A percentile compares a stretch with the other conserved stretches of the same genome.
Conservation (phyloP, 2,888 invertebrate genomes). For the Drosophila suboccidentalis region DNA sequence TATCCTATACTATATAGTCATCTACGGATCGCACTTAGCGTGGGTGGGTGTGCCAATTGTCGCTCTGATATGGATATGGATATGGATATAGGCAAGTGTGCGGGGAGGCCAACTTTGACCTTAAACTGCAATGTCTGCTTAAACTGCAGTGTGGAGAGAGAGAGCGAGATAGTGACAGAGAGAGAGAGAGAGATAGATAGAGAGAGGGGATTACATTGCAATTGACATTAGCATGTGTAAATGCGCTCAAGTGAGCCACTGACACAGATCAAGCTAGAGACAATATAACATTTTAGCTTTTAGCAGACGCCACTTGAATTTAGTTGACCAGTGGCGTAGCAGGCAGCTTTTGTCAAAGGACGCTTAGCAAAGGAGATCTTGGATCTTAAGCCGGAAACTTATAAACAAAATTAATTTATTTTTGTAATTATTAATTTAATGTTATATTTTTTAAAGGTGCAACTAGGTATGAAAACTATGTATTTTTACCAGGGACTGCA, state of each 20-base stretch:
- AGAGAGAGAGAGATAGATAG: too few relatives aligned
- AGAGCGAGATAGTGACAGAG: neutral
- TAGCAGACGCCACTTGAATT: slow-evolving; percentile 31
- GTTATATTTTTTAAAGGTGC: too few relatives aligned
- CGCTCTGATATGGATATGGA: slow-evolving; percentile 27
- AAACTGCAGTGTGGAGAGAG: slow-evolving; percentile 1
- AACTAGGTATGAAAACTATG: too few relatives aligned
- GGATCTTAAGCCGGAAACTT: too few relatives aligned
- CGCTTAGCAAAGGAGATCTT: too few relatives aligned
- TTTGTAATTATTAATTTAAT: too few relatives aligned
- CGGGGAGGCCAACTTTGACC: slow-evolving; percentile 76
- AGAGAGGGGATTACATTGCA: slow-evolving; percentile 36
- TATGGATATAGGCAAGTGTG: neutral
- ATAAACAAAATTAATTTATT: too few relatives aligned
- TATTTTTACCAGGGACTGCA: too few relatives aligned
- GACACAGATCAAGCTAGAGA: slow-evolving; percentile 70
- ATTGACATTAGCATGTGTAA: slow-evolving; percentile 78
- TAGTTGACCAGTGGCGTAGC: slow-evolving; percentile 37
- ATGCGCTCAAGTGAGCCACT: slow-evolving; percentile 81
- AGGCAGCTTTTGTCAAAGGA: slow-evolving; percentile 22
- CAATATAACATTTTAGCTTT: slow-evolving; percentile 16
- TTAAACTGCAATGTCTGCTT: slow-evolving; percentile 75
- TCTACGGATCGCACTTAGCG: slow-evolving; percentile 42
- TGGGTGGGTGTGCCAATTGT: slow-evolving; percentile 74
- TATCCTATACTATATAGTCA: neutral